These are phyloP conservation scores for Euspilapteryx auroguttella DNA, from an alignment of 2,888 invertebrate genomes.

Conservation along the genomic window DNA sequence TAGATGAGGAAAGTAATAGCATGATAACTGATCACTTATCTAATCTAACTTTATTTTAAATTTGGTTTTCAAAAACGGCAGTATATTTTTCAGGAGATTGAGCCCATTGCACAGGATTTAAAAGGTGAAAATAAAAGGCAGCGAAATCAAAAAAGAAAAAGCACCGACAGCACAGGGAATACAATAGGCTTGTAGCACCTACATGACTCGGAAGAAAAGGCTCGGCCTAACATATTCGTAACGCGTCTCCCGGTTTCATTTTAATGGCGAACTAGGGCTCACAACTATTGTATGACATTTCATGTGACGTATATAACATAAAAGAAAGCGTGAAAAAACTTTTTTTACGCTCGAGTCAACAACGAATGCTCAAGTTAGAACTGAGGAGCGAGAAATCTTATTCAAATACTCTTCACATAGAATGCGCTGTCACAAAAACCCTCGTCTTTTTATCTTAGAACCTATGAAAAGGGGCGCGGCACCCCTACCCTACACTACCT, in stretches of 20 bases:
- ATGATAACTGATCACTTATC: too few species aligned
- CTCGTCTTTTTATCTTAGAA: too few species aligned
- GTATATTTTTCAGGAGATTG: slow-evolving; percentile 22
- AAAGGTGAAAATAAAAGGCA: slow-evolving; percentile 24
- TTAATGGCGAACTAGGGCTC: not conserved
- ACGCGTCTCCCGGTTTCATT: not conserved
- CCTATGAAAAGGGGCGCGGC: not conserved
- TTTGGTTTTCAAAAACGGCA: not conserved
- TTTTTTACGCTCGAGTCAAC: too few species aligned
- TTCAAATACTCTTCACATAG: too few species aligned
- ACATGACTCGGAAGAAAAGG: not conserved
- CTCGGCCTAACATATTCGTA: not conserved
- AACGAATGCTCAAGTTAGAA: too few species aligned
- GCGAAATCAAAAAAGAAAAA: slow-evolving; percentile 24
- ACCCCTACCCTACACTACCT: not conserved
- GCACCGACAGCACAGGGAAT: slow-evolving; percentile 26
- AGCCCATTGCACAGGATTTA: slow-evolving; percentile 21
- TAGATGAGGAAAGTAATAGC: too few species aligned
- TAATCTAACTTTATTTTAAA: too few species aligned
- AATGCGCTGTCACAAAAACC: too few species aligned
- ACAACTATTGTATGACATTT: not conserved
- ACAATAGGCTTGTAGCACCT: slow-evolving; percentile 14
- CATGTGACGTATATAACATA: not conserved
- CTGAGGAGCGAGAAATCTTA: too few species aligned
- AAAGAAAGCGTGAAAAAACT: too few species aligned